phyloP scores from a whole-genome alignment of 2,113 vertebrate genomes.

The Eclectus roratus region DNA sequence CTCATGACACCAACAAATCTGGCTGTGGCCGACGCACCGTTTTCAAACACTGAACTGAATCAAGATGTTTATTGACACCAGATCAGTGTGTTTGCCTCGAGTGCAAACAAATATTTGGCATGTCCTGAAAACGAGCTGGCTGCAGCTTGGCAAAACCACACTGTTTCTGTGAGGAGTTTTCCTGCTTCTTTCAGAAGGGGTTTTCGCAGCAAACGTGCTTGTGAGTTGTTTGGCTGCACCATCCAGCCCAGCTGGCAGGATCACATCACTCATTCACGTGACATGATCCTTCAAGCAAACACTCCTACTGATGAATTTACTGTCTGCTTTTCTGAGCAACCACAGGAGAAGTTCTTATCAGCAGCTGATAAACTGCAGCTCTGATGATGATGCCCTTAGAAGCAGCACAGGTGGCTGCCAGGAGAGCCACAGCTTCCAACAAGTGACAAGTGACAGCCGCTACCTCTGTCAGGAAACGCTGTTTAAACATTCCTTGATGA shows the following conservation, averaged over 20 bases:
- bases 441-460: fast-evolving
- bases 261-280: fast-evolving
- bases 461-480: neutral
- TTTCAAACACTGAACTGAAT: neutral
- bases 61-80: neutral
- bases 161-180: neutral
- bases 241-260: neutral
- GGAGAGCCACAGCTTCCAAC: neutral
- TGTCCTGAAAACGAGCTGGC: neutral
- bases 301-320: neutral
- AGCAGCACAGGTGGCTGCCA: neutral
- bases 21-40: neutral
- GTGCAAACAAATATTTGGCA: neutral
- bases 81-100: neutral
- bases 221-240: neutral
- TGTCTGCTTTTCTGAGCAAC: neutral
- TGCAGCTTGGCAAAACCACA: neutral
- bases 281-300: neutral
- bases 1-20: neutral
- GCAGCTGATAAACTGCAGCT: neutral
- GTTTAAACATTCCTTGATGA: neutral
- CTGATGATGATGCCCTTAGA: neutral
- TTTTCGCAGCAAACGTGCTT: fast-evolving
- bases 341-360: neutral
- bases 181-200: neutral